Percentiles rank a stretch among this genome's conserved stretches.
phyloP scores from a whole-genome alignment of 2,113 vertebrate species.

The Cyphomyrus discorhynchus region DNA sequence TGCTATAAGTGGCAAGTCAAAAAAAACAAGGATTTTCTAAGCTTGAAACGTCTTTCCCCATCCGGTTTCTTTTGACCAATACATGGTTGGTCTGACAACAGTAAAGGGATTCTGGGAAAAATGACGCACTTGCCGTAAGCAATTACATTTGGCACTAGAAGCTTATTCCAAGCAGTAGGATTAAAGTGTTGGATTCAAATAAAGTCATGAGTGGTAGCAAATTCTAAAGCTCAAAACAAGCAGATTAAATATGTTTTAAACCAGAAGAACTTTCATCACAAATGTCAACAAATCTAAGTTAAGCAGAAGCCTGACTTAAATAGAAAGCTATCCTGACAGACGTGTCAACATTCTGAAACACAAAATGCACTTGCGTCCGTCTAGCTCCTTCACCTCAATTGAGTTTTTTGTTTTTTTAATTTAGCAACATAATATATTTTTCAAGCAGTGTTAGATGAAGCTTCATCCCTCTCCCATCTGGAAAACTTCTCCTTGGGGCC shows the following conservation, averaged over 20 bases:
- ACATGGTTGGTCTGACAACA: neutral
- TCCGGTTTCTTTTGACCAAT: neutral
- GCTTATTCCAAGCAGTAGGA: neutral
- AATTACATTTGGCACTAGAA: neutral
- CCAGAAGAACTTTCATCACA: neutral
- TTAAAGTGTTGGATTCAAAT: neutral
- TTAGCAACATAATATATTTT: neutral
- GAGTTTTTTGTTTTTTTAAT: neutral
- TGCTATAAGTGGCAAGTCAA: neutral
- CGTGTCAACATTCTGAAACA: neutral
- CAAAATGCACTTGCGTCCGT: neutral
- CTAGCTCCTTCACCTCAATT: neutral
- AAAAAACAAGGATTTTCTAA: neutral
- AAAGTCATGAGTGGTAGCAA: neutral
- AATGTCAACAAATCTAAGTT: neutral
- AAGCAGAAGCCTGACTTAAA: neutral
- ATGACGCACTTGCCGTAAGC: neutral
- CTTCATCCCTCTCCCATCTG: neutral
- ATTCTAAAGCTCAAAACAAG: neutral
- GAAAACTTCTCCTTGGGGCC: neutral
- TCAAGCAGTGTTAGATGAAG: neutral
- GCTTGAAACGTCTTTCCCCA: neutral
- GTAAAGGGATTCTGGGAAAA: neutral
- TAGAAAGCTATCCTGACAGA: neutral
- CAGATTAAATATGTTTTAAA: neutral